Percentiles rank a stretch among this genome's conserved stretches.
phyloP scores from a whole-genome alignment of 2,888 invertebrate species.

The Lagria hirta region DNA sequence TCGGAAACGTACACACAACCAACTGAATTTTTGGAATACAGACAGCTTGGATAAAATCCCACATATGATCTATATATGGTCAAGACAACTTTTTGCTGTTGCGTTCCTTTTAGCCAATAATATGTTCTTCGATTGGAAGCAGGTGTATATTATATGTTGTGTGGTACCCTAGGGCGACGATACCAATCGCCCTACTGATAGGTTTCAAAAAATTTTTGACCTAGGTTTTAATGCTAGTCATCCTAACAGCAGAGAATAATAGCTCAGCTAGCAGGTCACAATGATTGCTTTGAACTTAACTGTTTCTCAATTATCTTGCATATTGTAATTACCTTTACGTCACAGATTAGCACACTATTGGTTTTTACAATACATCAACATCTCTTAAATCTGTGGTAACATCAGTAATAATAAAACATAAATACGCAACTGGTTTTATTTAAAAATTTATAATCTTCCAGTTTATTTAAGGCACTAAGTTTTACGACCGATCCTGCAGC shows the following conservation, averaged over 20 bases:
- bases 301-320: constrained; percentile 26
- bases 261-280: constrained; percentile 19
- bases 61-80: constrained; percentile 31
- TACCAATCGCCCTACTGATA: too few species aligned
- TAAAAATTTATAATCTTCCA: too few species aligned
- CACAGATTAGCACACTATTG: too few species aligned
- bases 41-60: constrained; percentile 31
- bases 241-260: constrained; percentile 21
- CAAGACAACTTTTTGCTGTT: constrained; percentile 33
- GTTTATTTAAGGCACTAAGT: too few species aligned
- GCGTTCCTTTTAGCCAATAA: constrained; percentile 20
- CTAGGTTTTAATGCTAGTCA: too few species aligned
- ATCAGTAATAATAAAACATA: too few species aligned
- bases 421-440: too few species aligned
- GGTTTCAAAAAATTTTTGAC: too few species aligned
- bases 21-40: constrained; percentile 17
- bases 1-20: constrained; percentile 6
- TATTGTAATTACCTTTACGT: constrained; percentile 23
- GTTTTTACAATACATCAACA: too few species aligned
- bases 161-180: too few species aligned
- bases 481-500: too few species aligned
- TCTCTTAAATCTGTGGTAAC: too few species aligned
- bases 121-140: constrained; percentile 28
- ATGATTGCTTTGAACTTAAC: constrained; percentile 28
- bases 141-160: constrained; percentile 33